These are phyloP conservation scores for Cancer borealis DNA, from an alignment of 2,888 invertebrate species.

Conservation along the genomic window DNA sequence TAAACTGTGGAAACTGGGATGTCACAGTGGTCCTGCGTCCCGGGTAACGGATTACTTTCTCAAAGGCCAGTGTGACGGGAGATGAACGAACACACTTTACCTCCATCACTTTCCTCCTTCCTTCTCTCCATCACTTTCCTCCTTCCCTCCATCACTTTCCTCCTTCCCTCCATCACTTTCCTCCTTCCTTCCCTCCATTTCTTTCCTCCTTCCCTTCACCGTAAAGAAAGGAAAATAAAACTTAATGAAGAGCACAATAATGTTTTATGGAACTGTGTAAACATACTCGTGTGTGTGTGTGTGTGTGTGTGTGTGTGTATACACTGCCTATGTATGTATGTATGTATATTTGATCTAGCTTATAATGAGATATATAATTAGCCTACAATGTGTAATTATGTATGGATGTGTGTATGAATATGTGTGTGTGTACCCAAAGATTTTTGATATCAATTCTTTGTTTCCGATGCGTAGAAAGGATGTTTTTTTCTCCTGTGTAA, in stretches of 20 bases:
- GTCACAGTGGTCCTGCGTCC: too few relatives aligned
- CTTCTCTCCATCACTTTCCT: not conserved
- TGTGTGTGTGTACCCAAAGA: constrained; percentile 27
- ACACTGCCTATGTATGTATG: not conserved
- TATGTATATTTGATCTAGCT: not conserved
- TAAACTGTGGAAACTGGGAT: too few relatives aligned
- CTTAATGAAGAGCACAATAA: not conserved
- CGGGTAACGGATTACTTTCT: too few relatives aligned
- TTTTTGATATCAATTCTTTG: not conserved
- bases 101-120: not conserved
- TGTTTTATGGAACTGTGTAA: not conserved
- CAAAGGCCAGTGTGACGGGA: too few relatives aligned
- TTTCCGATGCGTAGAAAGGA: not conserved
- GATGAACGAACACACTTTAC: not conserved
- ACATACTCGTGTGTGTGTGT: not conserved
- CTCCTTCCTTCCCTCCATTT: not conserved
- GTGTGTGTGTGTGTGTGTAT: not conserved
- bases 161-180: not conserved
- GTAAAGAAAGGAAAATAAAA: not conserved
- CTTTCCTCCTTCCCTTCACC: not conserved
- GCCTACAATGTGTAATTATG: not conserved
- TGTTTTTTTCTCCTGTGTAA: not conserved
- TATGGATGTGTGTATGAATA: not conserved
- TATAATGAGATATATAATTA: not conserved
- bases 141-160: not conserved